Base-by-base conservation (phyloP, 1,140 invertebrate species). In the Tetramorium alpestre region DNA sequence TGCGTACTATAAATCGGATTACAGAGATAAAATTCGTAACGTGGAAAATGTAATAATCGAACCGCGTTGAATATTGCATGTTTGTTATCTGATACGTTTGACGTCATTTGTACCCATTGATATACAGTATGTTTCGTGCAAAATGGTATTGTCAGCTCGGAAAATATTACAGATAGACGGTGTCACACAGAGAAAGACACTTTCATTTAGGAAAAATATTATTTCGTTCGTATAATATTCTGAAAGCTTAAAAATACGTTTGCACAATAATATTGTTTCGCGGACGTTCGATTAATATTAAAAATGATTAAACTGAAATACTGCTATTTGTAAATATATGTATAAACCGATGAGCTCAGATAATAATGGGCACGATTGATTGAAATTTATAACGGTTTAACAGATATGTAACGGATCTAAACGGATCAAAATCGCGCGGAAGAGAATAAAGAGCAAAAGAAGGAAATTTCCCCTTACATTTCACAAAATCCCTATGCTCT, bases 31-130 rank as follows among this genome's bases (percentile, higher is more conserved):
- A 84, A 84, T 84, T 84, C n/a, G n/a, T 56, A 60, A 22, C 64
- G 60, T 10, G 56, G 80, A 84, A 73, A 84, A 84, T 84, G 54
- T 84, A 73, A 60, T 73, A 84, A 84, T 73, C 56, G 69, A 84
- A 84, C 62, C 28, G 58, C 44, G 69, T n/a, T 70, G 80, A 60
- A 84, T 84, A 84, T 84, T 73, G 80, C 54, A 60, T 84, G 41
- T 70, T 75, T 49, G 80, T 60, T 84, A 60, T 75, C 28, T 60
- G 80, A 84, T 73, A 60, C 44, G 69, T 75, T 75, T 73, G 67
- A 70, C 80, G 67, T 82, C 80, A 73, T 73, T 82, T 73, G 80
- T 75, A 38, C 11, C 41, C 54, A 41, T 38, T 73, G 80, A 75
- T 75, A 47, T 62, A 75, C 80, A 49, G 80, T 56, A 54, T 75